A percentile compares a stretch with the other conserved stretches of the same genome.
These are phyloP conservation scores for Paracyprichromis sp. DNA, from an alignment of 2,113 vertebrate species.

Conservation along the genomic window DNA sequence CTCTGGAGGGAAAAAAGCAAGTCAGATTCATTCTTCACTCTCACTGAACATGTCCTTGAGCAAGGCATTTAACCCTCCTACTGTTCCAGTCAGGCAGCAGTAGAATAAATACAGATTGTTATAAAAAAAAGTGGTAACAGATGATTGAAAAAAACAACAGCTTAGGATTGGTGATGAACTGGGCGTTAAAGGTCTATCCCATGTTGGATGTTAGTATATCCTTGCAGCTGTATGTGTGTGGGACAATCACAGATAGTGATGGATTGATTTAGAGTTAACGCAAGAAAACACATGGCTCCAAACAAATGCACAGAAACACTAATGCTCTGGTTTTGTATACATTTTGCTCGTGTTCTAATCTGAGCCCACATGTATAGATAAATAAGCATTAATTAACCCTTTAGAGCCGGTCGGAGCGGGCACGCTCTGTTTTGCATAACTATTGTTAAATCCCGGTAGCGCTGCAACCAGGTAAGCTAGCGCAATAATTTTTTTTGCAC, in stretches of 20 bases:
- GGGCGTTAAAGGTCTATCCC: neutral
- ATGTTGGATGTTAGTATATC: neutral
- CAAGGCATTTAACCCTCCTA: slow-evolving; percentile 44
- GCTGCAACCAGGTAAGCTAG: too few species aligned
- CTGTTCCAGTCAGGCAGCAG: neutral
- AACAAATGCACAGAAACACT: neutral
- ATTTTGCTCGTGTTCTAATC: neutral
- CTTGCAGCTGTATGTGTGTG: neutral
- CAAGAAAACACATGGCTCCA: neutral
- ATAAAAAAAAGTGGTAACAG: neutral
- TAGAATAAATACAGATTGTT: neutral
- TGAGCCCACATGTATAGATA: neutral
- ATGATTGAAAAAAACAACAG: neutral
- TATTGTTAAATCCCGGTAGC: too few species aligned
- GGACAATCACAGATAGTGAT: neutral
- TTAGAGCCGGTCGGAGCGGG: too few species aligned
- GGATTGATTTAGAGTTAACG: neutral
- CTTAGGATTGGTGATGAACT: neutral
- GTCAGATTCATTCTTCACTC: slow-evolving; percentile 10
- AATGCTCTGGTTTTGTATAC: neutral
- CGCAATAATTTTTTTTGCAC: too few species aligned
- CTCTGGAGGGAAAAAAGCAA: neutral
- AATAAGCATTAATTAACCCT: neutral
- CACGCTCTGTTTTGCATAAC: too few species aligned
- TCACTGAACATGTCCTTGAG: slow-evolving; percentile 39